Evolutionary conservation across 2,113 vertebrate species (phyloP), one percentile per base, ranked within the genome.

Genomic region (Zosterops borbonicus): DNA sequence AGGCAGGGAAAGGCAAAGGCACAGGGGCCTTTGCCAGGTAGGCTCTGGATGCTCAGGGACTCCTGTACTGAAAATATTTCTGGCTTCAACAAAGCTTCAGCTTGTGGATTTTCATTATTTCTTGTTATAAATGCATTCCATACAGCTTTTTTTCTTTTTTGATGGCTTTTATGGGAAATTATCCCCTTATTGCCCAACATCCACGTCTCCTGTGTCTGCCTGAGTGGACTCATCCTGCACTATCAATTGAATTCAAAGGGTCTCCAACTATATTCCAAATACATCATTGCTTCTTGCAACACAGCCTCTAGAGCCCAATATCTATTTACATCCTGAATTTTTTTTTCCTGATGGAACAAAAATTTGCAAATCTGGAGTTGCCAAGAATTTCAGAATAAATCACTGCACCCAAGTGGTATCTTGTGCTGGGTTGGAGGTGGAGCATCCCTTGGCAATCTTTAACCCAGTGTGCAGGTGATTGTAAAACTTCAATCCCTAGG

Each of bases 161-260:
- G 3, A 31, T n/a, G 42, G 14, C 3, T 73, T 53, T 70, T 22
- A 12, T 74, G n/a, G 24, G 44, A 68, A 91, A 27, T 62, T 3
- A 24, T 64, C 35, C 18, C 15, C 9, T 78, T 37, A 3, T 47
- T 86, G 14, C 35, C 39, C 25, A 29, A 2, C 4, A 22, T 44
- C 37, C 39, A 16, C 12, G 5, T 37, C 24, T 14, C 9, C n/a
- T 19, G 5, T 0, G 1, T 28, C 14, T 73, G 55, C 16, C 12
- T 6, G 19, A 14, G 24, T 22, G 13, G 47, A 37, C 37, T 73
- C 39, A 46, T 63, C 60, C 83, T 75, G 46, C 23, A 10, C 41
- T 5, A 11, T 10, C 39, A 53, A 15, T 5, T 65, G 18, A 4
- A 47, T 71, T 83, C 29, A 8, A 44, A 53, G 9, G 2, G 7